Evolutionary conservation across 2,797 vertebrate species (phyloP), one percentile per base, ranked within the genome.

Genomic region (Pelodytes ibericus): DNA sequence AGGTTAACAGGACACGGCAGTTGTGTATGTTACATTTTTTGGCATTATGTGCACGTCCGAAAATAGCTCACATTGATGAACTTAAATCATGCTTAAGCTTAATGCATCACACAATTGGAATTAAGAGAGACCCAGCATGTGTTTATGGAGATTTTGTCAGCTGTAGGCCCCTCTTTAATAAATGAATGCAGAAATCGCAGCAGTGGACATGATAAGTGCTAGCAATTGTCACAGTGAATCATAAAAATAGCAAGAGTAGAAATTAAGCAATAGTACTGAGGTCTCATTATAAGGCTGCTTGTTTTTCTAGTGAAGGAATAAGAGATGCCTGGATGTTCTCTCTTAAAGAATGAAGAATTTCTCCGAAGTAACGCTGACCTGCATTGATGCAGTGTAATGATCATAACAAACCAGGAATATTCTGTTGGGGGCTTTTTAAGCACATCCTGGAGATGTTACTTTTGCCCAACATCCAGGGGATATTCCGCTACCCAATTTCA

Each of bases 41-140:
- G 41, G 56, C 56, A 78, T 72, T 66, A 73, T 78, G 62, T 56
- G 41, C 76, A 68, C 24, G 16, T 53, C 68, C 63, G 56, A 25
- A 78, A 73, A 72, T 78, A 72, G 76, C 63, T 78, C 75, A 78
- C 76, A 62, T 56, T 72, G 76, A 72, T 78, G 56, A 78, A 68
- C 76, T 44, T 72, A 78, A 78, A 78, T 61, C 76, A 72, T 78
- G 76, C 70, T 78, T 78, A 78, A 78, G 76, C 63, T 33, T 78
- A 78, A 78, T 78, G 76, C 76, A 78, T 78, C 76, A 78, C 70
- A 66, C 76, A 78, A 72, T 78, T 78, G 75, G 75, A 78, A 78
- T 73, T 78, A 67, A 78, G 76, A 72, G 70, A 73, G 53, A 22
- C 70, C 63, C 76, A 78, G 76, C 76, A 68, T 78, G 76, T 73